Evolutionary conservation across 2,113 vertebrate genomes (phyloP).

Genomic region (Cheirogaleus medius): DNA sequence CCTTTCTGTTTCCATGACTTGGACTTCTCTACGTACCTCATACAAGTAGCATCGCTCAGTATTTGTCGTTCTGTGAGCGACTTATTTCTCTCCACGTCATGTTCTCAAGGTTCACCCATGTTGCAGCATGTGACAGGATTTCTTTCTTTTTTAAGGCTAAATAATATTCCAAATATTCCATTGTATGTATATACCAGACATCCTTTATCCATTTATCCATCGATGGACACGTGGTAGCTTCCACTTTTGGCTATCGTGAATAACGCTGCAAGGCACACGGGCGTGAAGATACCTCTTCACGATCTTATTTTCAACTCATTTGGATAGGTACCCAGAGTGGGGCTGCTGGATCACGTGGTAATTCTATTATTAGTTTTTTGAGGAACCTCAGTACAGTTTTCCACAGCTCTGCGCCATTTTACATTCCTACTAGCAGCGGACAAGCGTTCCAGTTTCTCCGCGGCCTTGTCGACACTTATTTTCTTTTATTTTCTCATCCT

Average conservation of each 20-base stretch:
- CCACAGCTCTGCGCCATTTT: too few relatives aligned
- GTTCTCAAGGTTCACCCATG: background rate
- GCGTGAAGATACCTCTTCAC: background rate
- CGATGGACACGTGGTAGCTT: background rate
- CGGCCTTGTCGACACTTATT: background rate
- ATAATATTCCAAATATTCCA: background rate
- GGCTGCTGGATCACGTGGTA: background rate
- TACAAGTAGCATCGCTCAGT: background rate
- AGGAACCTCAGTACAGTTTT: background rate
- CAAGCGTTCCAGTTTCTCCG: background rate
- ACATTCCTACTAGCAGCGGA: too few relatives aligned
- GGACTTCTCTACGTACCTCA: background rate
- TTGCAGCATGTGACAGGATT: background rate
- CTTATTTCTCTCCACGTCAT: background rate
- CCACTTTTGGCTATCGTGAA: background rate
- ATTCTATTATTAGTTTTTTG: background rate
- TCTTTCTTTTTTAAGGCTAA: background rate
- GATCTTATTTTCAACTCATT: background rate
- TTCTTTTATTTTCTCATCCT: too few relatives aligned
- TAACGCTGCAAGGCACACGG: rapidly evolving
- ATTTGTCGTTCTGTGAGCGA: background rate
- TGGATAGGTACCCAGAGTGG: too few relatives aligned
- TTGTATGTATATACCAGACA: background rate
- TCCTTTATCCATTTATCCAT: background rate
- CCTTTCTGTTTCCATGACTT: background rate